Evolutionary conservation across 1,140 invertebrate genomes (phyloP), one percentile per base, ranked within the genome.

Genomic region (Araneus ventricosus): DNA sequence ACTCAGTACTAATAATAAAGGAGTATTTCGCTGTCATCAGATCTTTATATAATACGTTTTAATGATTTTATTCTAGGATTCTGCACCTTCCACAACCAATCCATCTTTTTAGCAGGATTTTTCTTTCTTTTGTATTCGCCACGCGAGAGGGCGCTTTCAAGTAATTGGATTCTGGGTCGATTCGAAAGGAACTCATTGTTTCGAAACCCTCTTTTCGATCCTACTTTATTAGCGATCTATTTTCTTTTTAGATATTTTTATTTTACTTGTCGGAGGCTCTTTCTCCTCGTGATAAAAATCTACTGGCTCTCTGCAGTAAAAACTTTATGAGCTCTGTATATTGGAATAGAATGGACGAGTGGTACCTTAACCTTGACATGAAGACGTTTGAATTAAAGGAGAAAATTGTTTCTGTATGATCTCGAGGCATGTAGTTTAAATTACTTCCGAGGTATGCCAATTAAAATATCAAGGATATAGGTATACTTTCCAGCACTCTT

Each of bases 21-120:
- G 34, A n/a, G 5, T 22, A 34, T 22, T 37, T n/a, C 34, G 59
- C 2, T 85, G 30, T 57, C 57, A 57, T 75, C 87, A 70, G 61
- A 88, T 88, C 87, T 88, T 88, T 88, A 88, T 88, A 63, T 63
- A 63, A 75, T 88, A 88, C 61, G 87, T 88, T 88, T 88, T 88
- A 88, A 88, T 88, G 87, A 88, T 88, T 88, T 63, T 88, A 88
- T 88, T 88, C 70, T 88, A 75, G 63, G 87, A 70, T 67, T 88
- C 17, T 24, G 22, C 59, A 17, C 57, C 30, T 67, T 20, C 39
- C 87, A 24, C n/a, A 2, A 37, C 61, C 61, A 34, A 70, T 45
- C 63, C 34, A 84, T 57, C 45, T 84, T 84, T 75, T 75, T 22
- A 75, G 70, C 30, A 86, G 20, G 22, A 59, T 37, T n/a, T 88